Percentiles rank a stretch among this genome's conserved stretches.
phyloP scores from a whole-genome alignment of 2,113 vertebrate genomes.

The Lophochroa leadbeateri region DNA sequence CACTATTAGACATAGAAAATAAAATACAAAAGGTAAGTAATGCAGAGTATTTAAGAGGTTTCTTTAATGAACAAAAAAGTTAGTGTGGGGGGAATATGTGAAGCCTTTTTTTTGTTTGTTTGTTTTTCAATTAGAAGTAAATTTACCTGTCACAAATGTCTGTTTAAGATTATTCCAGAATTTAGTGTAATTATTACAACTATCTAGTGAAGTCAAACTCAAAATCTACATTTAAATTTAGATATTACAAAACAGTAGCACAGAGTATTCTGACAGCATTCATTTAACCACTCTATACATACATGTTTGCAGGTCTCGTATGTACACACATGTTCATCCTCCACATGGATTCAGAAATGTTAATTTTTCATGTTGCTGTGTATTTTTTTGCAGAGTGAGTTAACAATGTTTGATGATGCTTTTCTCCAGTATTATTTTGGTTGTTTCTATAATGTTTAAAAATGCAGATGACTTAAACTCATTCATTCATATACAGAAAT shows the following conservation, averaged over 20 bases:
- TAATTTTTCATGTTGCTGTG: background rate
- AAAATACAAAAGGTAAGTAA: background rate
- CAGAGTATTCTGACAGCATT: background rate
- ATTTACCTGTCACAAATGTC: background rate
- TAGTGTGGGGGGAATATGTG: background rate
- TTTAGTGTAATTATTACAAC: background rate
- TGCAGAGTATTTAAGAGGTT: background rate
- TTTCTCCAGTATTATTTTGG: background rate
- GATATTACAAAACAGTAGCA: background rate
- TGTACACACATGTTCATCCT: background rate
- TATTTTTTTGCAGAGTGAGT: background rate
- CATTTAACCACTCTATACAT: background rate
- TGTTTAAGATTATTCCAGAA: background rate
- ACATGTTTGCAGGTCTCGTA: background rate
- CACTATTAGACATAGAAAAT: background rate
- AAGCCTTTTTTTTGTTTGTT: background rate
- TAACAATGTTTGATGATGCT: background rate
- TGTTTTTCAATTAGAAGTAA: background rate
- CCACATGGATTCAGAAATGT: background rate
- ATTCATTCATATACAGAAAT: background rate
- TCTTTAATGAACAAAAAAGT: background rate
- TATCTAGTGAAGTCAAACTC: background rate
- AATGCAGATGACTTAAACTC: background rate
- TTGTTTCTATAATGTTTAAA: background rate
- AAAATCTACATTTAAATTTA: slow-evolving; percentile 56